Conservation (phyloP, 2,113 vertebrate genomes). For the Nesoenas mayeri region DNA sequence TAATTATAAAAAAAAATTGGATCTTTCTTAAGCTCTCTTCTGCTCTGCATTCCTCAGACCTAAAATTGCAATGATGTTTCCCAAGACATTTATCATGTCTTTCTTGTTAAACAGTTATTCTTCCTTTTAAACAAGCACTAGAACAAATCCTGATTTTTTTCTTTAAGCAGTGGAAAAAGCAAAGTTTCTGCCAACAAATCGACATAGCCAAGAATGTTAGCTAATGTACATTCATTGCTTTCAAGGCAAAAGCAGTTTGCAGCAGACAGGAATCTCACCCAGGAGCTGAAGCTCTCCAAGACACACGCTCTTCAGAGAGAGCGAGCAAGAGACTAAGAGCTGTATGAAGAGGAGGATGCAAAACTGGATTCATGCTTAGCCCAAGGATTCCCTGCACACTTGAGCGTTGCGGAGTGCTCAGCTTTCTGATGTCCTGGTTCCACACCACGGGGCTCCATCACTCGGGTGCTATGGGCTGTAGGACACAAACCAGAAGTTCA, state of each 20-base stretch:
- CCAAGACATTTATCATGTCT: neutral
- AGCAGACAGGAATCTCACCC: neutral
- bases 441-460: accelerated
- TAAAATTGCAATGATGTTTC: conserved; percentile 9
- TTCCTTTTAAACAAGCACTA: conserved; percentile 12
- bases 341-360: neutral
- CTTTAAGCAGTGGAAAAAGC: conserved; percentile 4
- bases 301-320: neutral
- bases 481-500: neutral
- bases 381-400: neutral
- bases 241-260: neutral
- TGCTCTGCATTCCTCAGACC: neutral
- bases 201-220: neutral
- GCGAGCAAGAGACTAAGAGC: neutral
- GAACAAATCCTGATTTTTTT: conserved; percentile 8
- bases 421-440: neutral
- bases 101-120: conserved; percentile 9
- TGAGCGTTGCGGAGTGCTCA: neutral
- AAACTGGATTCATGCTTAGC: neutral
- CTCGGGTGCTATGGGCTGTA: accelerated
- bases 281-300: neutral
- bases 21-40: neutral
- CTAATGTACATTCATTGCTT: neutral
- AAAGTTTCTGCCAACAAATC: conserved; percentile 7
- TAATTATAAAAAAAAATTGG: conserved; percentile 15